Evolutionary conservation across 2,888 invertebrate genomes (phyloP), one percentile per base, ranked within the genome.

Genomic region (Mythimna albipuncta): DNA sequence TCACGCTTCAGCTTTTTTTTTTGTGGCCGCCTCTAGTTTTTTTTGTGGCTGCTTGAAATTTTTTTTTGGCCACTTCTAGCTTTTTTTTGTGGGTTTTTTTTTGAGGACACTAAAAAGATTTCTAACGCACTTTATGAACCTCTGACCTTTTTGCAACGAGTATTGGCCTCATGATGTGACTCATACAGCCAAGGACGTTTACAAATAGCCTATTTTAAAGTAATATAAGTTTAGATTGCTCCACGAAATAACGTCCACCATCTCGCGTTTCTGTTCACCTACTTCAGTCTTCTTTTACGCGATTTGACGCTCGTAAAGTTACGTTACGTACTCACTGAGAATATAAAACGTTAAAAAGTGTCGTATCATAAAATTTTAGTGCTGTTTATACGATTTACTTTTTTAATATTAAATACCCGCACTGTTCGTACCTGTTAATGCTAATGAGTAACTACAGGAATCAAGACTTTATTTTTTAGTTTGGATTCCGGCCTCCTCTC

Each of bases 221-320:
- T 69, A 74, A 73, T 83, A 64, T 72, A 75, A 82, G 63, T 83
- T 79, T 64, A 83, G 61, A 77, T 80, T 57, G 55, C 55, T 61
- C 69, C 44, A 21, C 26, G 41, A 72, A 80, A 76, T 72, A 82
- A 82, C 38, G 32, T 72, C 59, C 50, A 66, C 57, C 21, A 41
- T 47, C 59, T 83, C 55, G 21, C 62, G 67, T 75, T 83, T 63
- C 71, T 64, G n/a, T 80, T 83, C 32, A 62, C 66, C 58, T 72
- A 69, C 62, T 83, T 69, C 35, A 72, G 64, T 44, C 38, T 57
- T 66, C 61, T 84, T 83, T 83, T 83, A 80, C 69, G 84, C 75
- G 81, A 80, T 84, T 72, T 75, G 67, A 63, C 35, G 72, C 70
- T 76, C 70, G 70, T 84, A 70, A 81, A 83, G 64, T 72, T 54